A percentile compares a stretch with the other conserved stretches of the same genome.
phyloP scores from a whole-genome alignment of 1,140 invertebrate species.

The Drosophila grimshawi region DNA sequence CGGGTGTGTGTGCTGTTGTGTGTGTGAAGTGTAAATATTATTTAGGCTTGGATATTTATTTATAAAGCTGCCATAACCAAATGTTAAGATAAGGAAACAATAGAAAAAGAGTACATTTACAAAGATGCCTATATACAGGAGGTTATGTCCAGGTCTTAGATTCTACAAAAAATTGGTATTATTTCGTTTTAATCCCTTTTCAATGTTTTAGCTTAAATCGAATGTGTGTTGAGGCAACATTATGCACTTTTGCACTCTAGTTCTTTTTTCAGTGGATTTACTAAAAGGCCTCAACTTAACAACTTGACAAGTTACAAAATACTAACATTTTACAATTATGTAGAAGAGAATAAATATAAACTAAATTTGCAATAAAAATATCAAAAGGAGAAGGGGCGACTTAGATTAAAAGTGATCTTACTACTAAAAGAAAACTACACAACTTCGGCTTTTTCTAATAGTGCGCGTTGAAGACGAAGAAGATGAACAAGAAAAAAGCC shows the following conservation, averaged over 20 bases:
- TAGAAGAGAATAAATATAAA: slow-evolving; percentile 43
- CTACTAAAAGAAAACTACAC: not conserved
- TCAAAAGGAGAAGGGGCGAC: slow-evolving; percentile 34
- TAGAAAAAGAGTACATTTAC: slow-evolving; percentile 52
- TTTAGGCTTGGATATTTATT: slow-evolving; percentile 19
- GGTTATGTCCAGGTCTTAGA: slow-evolving; percentile 37
- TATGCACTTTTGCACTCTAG: slow-evolving; percentile 25
- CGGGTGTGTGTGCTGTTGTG: not conserved
- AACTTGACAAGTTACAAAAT: slow-evolving; percentile 73
- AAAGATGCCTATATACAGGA: slow-evolving; percentile 63
- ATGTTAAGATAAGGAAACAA: slow-evolving; percentile 38
- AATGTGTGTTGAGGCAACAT: slow-evolving; percentile 40
- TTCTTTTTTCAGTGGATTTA: slow-evolving; percentile 38
- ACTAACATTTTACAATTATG: slow-evolving; percentile 70
- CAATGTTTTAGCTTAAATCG: slow-evolving; percentile 24
- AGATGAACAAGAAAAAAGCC: slow-evolving; percentile 12
- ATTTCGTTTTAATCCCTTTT: not conserved
- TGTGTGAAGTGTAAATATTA: slow-evolving; percentile 20
- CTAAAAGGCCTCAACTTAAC: slow-evolving; percentile 75
- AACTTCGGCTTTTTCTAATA: slow-evolving; percentile 4
- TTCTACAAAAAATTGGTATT: slow-evolving; percentile 2
- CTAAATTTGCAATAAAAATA: slow-evolving; percentile 53
- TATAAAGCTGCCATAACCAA: slow-evolving; percentile 70
- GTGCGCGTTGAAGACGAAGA: slow-evolving; percentile 7
- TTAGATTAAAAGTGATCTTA: not conserved